Conservation (phyloP, 2,113 vertebrate genomes). For the Chloebia gouldiae region DNA sequence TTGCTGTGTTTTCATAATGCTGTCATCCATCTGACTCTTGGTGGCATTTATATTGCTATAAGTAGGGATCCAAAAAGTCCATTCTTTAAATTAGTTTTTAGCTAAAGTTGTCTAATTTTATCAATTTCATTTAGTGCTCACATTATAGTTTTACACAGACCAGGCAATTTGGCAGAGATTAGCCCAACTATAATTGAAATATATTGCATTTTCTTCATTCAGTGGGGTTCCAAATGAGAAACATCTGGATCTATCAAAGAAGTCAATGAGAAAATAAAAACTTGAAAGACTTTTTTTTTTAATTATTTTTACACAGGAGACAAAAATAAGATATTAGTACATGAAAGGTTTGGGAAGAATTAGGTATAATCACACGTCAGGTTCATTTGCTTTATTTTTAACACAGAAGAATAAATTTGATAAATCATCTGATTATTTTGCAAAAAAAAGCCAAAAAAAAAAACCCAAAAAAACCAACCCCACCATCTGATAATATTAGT, state of each 20-base stretch:
- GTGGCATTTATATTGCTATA: background rate
- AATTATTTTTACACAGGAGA: background rate
- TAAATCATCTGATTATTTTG: background rate
- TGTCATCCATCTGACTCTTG: slow-evolving; percentile 15
- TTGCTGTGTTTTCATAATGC: slow-evolving; percentile 21
- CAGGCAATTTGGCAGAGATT: slow-evolving; percentile 29
- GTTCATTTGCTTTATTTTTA: background rate
- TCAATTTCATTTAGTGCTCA: background rate
- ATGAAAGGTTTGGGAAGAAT: background rate
- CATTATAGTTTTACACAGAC: slow-evolving; percentile 1
- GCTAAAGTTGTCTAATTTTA: slow-evolving; percentile 33
- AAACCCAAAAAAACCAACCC: background rate
- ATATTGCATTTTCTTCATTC: slow-evolving; percentile 41
- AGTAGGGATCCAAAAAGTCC: background rate
- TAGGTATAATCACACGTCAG: no score
- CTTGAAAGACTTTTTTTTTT: background rate
- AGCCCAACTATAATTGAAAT: slow-evolving; percentile 17
- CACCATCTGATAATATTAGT: background rate
- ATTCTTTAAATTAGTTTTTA: slow-evolving; percentile 45
- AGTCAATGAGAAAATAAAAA: slow-evolving; percentile 20
- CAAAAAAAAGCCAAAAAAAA: background rate
- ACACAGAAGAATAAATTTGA: background rate
- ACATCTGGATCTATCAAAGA: slow-evolving; percentile 9
- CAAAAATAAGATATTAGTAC: background rate
- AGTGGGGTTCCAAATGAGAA: slow-evolving; percentile 19